Base-by-base conservation (phyloP, 2,888 invertebrate genomes). In the Lithophane semibrunnea region DNA sequence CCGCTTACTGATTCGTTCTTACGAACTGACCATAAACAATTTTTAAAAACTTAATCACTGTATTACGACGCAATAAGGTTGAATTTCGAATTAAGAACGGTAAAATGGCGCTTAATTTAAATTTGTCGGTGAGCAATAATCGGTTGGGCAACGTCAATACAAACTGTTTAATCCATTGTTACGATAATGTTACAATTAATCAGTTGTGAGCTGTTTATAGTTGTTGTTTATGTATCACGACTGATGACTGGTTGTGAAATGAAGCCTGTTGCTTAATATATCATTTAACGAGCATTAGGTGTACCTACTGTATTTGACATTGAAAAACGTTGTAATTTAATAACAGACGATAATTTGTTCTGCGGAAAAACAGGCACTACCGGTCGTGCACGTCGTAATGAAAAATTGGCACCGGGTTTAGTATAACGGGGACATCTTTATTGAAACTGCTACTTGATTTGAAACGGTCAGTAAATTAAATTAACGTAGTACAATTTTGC, bases 91-190 rank as follows among this genome's bases (percentile, higher is more conserved):
- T 66, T 77, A 80, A 79, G 69, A 65, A 58, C 73, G 47, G 73
- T 80, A 64, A 81, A 81, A 77, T 73, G 73, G 78, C 73, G 82
- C 73, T 85, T 86, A 75, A 84, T 87, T 87, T 86, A 86, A 87
- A 82, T 87, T 91, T 87, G 90, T 84, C 47, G 79, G 89, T 80
- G 64, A 84, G 87, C 85, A 87, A 88, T 92, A 92, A 92, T 91
- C 89, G 87, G 77, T 87, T 87, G 79, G 83, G 81, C 83, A 86
- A 90, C 89, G 88, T 90, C 88, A 90, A 88, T 90, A 91, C 88
- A 88, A 84, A 90, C 88, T 88, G 86, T 85, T 81, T 89, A 88
- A 89, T 89, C 90, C 88, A 90, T 90, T 91, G 91, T 91, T 90
- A 84, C 79, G 88, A 79, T 89, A 83, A 91, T 89, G 90, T 88